Conservation (phyloP, 2,797 vertebrate genomes). For the Helostoma temminkii region DNA sequence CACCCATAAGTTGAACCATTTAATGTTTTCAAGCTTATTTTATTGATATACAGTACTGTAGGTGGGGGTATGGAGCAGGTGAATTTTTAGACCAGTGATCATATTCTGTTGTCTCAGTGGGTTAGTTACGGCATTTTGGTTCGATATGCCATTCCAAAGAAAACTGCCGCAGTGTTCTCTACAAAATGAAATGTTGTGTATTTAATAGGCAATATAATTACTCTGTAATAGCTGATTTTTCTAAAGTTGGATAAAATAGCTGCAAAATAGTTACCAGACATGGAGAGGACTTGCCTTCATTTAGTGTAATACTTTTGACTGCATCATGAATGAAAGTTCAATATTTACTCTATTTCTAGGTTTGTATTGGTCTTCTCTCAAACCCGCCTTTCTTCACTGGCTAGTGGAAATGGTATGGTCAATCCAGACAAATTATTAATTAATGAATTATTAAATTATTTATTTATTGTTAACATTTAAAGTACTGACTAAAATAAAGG, state of each 20-base stretch:
- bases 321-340: not conserved
- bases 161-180: conserved; percentile 7
- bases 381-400: too few species aligned
- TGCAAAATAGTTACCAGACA: not conserved
- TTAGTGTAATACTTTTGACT: not conserved
- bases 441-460: too few species aligned
- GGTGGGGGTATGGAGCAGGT: conserved; percentile 8
- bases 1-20: conserved; percentile 18
- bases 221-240: not conserved
- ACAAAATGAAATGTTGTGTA: not conserved
- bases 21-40: conserved; percentile 31
- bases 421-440: too few species aligned
- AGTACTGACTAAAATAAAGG: too few species aligned
- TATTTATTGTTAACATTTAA: too few species aligned
- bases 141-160: conserved; percentile 12
- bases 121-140: conserved; percentile 13
- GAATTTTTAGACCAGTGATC: conserved; percentile 30
- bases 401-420: too few species aligned
- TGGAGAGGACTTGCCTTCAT: not conserved
- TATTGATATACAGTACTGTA: conserved; percentile 21
- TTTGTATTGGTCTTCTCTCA: too few species aligned
- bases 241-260: not conserved
- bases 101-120: conserved; percentile 9
- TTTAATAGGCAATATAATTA: not conserved
- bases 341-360: too few species aligned